phyloP scores from a whole-genome alignment of 2,113 vertebrate genomes.

The Elgaria multicarinata region DNA sequence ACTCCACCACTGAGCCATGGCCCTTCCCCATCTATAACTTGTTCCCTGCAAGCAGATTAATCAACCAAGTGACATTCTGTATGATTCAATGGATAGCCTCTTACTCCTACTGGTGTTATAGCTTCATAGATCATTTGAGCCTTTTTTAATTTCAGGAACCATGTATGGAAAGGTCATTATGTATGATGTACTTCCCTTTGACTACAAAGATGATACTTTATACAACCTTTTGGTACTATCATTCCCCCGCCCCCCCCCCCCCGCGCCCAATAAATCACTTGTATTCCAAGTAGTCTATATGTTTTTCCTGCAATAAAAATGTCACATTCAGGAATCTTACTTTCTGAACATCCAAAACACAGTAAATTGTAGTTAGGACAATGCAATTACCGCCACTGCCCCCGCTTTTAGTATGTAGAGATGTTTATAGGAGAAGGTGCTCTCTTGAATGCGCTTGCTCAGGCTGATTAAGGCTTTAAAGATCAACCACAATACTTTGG shows the following conservation, averaged over 20 bases:
- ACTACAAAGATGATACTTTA: no score
- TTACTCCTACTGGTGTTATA: neutral
- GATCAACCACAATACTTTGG: neutral
- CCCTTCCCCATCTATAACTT: neutral
- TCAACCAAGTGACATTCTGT: neutral
- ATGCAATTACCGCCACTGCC: neutral
- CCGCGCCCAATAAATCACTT: slow-evolving; percentile 1
- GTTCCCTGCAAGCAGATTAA: neutral
- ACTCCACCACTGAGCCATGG: no score
- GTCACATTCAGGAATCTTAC: neutral
- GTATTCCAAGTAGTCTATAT: no score
- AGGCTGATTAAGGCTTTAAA: neutral
- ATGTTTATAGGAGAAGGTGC: neutral
- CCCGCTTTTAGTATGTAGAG: neutral
- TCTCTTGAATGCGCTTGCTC: neutral
- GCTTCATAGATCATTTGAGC: neutral
- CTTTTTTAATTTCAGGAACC: neutral
- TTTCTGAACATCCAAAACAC: neutral
- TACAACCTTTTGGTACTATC: no score
- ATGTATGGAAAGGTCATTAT: neutral
- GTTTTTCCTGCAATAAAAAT: no score
- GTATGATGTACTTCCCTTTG: no score
- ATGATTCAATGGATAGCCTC: neutral
- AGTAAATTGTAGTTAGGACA: neutral
- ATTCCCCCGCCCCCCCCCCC: no score